Percentiles rank a stretch among this genome's conserved stretches.
phyloP scores from a whole-genome alignment of 2,797 vertebrate genomes.

The Notolepis coatsorum region DNA sequence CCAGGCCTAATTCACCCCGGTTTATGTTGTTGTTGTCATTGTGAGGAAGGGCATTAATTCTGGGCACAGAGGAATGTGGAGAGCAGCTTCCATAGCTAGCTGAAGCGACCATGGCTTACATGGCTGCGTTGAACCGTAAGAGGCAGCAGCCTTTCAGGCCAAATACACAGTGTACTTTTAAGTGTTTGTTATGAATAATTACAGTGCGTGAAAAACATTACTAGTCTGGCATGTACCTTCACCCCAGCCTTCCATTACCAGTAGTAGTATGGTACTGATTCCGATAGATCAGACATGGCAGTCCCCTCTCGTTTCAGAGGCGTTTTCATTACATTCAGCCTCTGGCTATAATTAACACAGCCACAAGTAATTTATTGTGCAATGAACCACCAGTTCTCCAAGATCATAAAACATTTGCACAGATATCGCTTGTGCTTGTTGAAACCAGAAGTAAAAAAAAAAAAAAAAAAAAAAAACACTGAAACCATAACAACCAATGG shows the following conservation, averaged over 20 bases:
- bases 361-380: too few species aligned
- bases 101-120: conserved; percentile 51
- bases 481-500: too few species aligned
- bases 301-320: too few species aligned
- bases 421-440: too few species aligned
- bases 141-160: conserved; percentile 66
- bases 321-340: too few species aligned
- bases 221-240: conserved; percentile 37
- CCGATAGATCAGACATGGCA: too few species aligned
- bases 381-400: too few species aligned
- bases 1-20: conserved; percentile 24
- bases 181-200: conserved; percentile 64
- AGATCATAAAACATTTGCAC: too few species aligned
- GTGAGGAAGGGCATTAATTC: conserved; percentile 45
- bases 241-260: too few species aligned
- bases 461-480: conserved; percentile 33
- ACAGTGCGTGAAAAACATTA: conserved; percentile 60
- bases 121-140: conserved; percentile 48
- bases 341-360: too few species aligned
- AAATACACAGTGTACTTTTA: conserved; percentile 72
- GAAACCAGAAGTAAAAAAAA: conserved; percentile 2
- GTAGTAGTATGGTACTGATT: too few species aligned
- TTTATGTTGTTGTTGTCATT: conserved; percentile 46
- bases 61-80: conserved; percentile 27
- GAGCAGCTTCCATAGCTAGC: conserved; percentile 48